Percentiles rank a stretch among this genome's conserved stretches.
These are phyloP conservation scores for Protaetia brevitarsis DNA, from an alignment of 1,140 invertebrate genomes.

Conservation along the genomic window DNA sequence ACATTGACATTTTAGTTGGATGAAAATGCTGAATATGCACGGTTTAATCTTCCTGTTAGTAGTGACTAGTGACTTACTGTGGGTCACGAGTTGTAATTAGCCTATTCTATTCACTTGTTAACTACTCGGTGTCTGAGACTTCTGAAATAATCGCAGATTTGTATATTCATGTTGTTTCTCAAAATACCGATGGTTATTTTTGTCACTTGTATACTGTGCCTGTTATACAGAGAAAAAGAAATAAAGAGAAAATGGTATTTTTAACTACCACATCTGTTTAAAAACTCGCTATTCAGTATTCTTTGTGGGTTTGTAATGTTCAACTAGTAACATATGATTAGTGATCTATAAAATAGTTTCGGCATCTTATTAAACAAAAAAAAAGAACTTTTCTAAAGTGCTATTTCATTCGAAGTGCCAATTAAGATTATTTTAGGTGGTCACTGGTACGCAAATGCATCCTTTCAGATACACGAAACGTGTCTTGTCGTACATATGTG, in stretches of 20 bases:
- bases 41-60: constrained; percentile 49
- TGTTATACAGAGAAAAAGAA: constrained; percentile 31
- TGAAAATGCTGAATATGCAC: constrained; percentile 47
- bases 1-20: constrained; percentile 38
- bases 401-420: constrained; percentile 48
- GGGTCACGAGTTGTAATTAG: constrained; percentile 43
- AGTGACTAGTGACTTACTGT: constrained; percentile 41
- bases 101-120: constrained; percentile 38
- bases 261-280: constrained; percentile 31
- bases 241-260: constrained; percentile 34
- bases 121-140: constrained; percentile 34
- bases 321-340: constrained; percentile 30
- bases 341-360: constrained; percentile 27
- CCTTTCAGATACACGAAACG: neutral
- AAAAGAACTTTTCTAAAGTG: constrained; percentile 37
- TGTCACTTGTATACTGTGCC: constrained; percentile 46
- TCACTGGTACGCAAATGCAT: constrained; percentile 27
- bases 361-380: constrained; percentile 30
- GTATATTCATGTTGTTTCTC: constrained; percentile 41
- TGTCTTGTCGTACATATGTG: neutral
- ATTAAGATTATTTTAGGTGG: constrained; percentile 40
- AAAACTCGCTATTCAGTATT: constrained; percentile 42
- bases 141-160: constrained; percentile 28
- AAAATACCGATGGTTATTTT: constrained; percentile 44
- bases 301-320: constrained; percentile 36